phyloP scores from a whole-genome alignment of 1,140 invertebrate genomes.

The Bemisia tabaci region DNA sequence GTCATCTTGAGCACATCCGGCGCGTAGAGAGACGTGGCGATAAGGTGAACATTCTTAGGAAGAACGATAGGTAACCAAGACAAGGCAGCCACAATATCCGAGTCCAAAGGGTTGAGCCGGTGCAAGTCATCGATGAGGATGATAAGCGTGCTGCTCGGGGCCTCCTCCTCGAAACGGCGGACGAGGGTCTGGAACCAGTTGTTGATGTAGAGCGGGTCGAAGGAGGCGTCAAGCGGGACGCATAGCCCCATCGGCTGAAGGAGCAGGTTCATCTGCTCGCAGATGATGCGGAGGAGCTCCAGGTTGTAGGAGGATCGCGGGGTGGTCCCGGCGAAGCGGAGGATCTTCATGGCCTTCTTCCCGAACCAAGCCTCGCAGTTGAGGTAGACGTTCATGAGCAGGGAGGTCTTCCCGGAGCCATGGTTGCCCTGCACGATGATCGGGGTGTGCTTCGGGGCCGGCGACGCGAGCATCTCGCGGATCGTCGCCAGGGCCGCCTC shows the following conservation, averaged over 20 bases:
- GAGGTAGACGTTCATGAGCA: conserved; percentile 53
- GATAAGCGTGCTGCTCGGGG: conserved; percentile 32
- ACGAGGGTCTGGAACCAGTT: conserved; percentile 70
- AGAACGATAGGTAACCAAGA: conserved; percentile 65
- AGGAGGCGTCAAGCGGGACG: conserved; percentile 63
- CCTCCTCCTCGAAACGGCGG: conserved; percentile 30
- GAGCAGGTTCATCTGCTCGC: conserved; percentile 64
- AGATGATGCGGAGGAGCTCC: conserved; percentile 59
- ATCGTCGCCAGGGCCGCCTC: conserved; percentile 26
- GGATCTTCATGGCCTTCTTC: conserved; percentile 44
- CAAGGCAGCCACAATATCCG: conserved; percentile 57
- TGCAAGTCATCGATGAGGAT: conserved; percentile 69
- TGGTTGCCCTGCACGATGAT: conserved; percentile 55
- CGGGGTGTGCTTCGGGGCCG: conserved; percentile 45
- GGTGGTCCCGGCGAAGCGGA: conserved; percentile 51
- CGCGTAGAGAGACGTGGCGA: conserved; percentile 53
- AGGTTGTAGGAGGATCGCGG: conserved; percentile 66
- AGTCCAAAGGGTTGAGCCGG: conserved; percentile 59
- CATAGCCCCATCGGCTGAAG: conserved; percentile 57
- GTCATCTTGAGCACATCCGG: conserved; percentile 60
- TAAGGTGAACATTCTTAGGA: conserved; percentile 59
- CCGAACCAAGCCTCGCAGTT: conserved; percentile 49
- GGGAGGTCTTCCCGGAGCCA: conserved; percentile 58
- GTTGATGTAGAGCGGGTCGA: conserved; percentile 67
- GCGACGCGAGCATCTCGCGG: conserved; percentile 26